Conservation (phyloP, 2,888 invertebrate species). For the Drosophila monieri region DNA sequence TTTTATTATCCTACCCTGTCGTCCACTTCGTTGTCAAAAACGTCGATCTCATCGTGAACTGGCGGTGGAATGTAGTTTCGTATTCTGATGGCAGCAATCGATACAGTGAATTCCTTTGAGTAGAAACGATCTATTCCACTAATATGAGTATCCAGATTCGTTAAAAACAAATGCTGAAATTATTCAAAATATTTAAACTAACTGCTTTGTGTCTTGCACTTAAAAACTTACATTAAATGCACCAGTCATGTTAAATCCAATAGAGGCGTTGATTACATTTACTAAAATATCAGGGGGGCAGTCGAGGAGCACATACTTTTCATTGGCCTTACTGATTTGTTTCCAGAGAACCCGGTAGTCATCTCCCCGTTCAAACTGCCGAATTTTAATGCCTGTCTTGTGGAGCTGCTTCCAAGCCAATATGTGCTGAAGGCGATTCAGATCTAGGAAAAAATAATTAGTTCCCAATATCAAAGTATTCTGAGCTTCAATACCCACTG, state of each 20-base stretch:
- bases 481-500: slow-evolving; percentile 84
- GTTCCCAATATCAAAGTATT: background rate
- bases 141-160: slow-evolving; percentile 84
- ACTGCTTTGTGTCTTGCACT: background rate
- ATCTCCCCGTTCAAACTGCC: slow-evolving; percentile 85
- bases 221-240: slow-evolving; percentile 79
- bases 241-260: slow-evolving; percentile 81
- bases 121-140: slow-evolving; percentile 71
- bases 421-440: slow-evolving; percentile 91
- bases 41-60: slow-evolving; percentile 71
- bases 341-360: slow-evolving; percentile 82
- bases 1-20: slow-evolving; percentile 44
- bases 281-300: slow-evolving; percentile 88
- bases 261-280: slow-evolving; percentile 86
- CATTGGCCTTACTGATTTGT: slow-evolving; percentile 87
- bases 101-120: slow-evolving; percentile 64
- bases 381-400: slow-evolving; percentile 88
- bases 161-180: slow-evolving; percentile 83
- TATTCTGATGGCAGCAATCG: slow-evolving; percentile 64
- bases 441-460: slow-evolving; percentile 60
- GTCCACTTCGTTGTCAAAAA: slow-evolving; percentile 59
- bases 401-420: slow-evolving; percentile 88
- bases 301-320: slow-evolving; percentile 90
- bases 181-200: background rate
- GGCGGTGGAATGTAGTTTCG: slow-evolving; percentile 72